phyloP scores from a whole-genome alignment of 2,888 invertebrate genomes.

The Anticlea derivata region DNA sequence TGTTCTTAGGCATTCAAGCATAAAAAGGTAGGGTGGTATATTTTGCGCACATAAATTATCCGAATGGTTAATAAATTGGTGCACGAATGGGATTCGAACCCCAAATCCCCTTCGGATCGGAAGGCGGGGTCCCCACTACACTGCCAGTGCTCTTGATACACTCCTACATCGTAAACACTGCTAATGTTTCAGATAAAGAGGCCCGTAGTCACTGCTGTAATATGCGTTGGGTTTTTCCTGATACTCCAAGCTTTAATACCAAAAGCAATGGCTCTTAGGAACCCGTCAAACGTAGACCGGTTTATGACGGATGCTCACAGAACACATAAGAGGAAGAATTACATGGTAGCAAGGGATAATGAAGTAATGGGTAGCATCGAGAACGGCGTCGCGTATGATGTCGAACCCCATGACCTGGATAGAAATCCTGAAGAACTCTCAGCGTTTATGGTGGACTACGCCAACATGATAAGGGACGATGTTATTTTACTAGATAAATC shows the following conservation, averaged over 20 bases:
- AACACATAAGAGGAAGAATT: constrained; percentile 63
- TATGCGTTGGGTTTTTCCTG: constrained; percentile 55
- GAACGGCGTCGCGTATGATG: constrained; percentile 47
- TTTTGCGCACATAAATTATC: no score
- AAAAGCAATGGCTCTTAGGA: constrained; percentile 51
- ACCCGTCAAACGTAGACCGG: constrained; percentile 52
- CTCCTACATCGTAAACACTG: not conserved
- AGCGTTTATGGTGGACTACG: constrained; percentile 68
- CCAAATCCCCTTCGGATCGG: no score
- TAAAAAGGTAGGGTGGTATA: no score
- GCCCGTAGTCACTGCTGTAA: constrained; percentile 45
- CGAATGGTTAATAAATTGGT: no score
- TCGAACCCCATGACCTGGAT: constrained; percentile 49
- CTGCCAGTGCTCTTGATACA: no score
- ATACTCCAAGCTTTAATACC: constrained; percentile 56
- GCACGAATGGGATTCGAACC: no score
- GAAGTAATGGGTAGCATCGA: constrained; percentile 50
- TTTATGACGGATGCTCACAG: constrained; percentile 62
- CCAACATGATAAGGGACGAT: constrained; percentile 72
- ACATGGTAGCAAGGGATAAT: constrained; percentile 53
- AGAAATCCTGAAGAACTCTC: constrained; percentile 61
- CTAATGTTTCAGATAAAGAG: constrained; percentile 55
- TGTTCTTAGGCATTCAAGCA: no score
- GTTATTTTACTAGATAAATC: constrained; percentile 72
- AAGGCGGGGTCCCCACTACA: no score